Evolutionary conservation across 2,888 invertebrate genomes (phyloP).

Genomic region (Hoplodrina ambigua): DNA sequence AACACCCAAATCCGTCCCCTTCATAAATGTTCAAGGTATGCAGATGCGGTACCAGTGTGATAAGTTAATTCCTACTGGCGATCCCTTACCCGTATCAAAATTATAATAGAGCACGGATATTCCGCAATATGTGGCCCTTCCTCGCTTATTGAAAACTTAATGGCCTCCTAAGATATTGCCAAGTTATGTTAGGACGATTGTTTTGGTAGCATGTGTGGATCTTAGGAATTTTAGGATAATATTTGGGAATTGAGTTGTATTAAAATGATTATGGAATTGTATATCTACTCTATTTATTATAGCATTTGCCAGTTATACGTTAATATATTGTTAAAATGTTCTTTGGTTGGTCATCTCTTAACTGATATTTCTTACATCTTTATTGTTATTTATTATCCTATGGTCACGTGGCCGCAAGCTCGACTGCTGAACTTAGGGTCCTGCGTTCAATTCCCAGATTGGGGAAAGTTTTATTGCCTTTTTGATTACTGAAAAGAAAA

Average conservation of each 20-base stretch:
- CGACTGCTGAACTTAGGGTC: too few relatives aligned
- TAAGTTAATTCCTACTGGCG: conserved; percentile 89
- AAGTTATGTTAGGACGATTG: conserved; percentile 71
- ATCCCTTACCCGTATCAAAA: conserved; percentile 89
- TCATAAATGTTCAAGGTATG: conserved; percentile 89
- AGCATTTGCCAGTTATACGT: too few relatives aligned
- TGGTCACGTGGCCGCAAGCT: too few relatives aligned
- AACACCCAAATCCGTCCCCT: conserved; percentile 74
- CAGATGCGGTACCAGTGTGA: conserved; percentile 87
- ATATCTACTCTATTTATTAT: too few relatives aligned
- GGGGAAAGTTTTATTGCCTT: too few relatives aligned
- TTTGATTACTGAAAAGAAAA: too few relatives aligned
- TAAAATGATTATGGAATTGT: too few relatives aligned
- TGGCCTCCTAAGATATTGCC: conserved; percentile 75
- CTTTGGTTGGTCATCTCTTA: too few relatives aligned
- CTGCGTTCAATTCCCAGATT: too few relatives aligned
- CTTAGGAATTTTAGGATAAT: conserved; percentile 43
- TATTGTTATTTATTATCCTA: too few relatives aligned
- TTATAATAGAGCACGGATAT: conserved; percentile 82
- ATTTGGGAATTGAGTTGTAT: conserved; percentile 35
- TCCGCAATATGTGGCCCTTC: conserved; percentile 82
- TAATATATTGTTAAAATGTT: too few relatives aligned
- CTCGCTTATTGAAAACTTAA: conserved; percentile 84
- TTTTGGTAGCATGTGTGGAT: conserved; percentile 59
- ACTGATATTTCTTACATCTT: too few relatives aligned